A percentile compares a stretch with the other conserved stretches of the same genome.
Conservation (phyloP, 2,888 invertebrate genomes). For the Drosophila meridionalis region DNA sequence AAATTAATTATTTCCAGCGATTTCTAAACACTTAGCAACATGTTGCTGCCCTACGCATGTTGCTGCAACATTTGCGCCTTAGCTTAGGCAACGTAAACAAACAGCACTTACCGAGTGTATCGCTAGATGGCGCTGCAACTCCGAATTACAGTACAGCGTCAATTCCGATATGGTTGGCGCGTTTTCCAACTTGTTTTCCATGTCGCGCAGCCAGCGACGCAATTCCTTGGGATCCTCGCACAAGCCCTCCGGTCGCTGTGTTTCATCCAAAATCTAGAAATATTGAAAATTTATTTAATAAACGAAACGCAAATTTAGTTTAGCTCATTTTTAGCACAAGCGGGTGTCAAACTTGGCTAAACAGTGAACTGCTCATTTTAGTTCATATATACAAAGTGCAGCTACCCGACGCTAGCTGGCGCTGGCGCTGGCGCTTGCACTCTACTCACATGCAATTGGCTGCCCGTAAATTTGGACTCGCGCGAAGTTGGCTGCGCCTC, state of each 20-base stretch:
- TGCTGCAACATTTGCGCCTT: conserved; percentile 35
- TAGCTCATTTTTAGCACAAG: not conserved
- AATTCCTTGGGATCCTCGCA: conserved; percentile 86
- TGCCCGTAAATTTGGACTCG: conserved; percentile 50
- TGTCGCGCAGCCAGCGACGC: conserved; percentile 93
- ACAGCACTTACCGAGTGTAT: conserved; percentile 92
- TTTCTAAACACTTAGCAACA: not conserved
- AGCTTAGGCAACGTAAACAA: conserved; percentile 6
- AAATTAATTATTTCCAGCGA: not conserved
- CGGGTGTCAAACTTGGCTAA: conserved; percentile 9
- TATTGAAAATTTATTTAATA: not conserved
- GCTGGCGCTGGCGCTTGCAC: conserved; percentile 7
- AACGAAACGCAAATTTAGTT: not conserved
- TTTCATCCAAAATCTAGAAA: conserved; percentile 79
- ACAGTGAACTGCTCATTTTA: not conserved
- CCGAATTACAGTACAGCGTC: conserved; percentile 89
- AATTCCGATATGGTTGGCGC: conserved; percentile 90
- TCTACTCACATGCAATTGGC: conserved; percentile 51
- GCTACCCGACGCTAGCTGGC: conserved; percentile 20
- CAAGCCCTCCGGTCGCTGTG: conserved; percentile 78
- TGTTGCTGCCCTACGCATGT: conserved; percentile 30
- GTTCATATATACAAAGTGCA: not conserved
- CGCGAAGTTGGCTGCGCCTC: conserved; percentile 58
- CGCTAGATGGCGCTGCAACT: conserved; percentile 91
- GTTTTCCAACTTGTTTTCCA: conserved; percentile 91